These are phyloP conservation scores for Patiria miniata DNA, from an alignment of 35 echinoderm and acorn worm species.

Conservation along the genomic window DNA sequence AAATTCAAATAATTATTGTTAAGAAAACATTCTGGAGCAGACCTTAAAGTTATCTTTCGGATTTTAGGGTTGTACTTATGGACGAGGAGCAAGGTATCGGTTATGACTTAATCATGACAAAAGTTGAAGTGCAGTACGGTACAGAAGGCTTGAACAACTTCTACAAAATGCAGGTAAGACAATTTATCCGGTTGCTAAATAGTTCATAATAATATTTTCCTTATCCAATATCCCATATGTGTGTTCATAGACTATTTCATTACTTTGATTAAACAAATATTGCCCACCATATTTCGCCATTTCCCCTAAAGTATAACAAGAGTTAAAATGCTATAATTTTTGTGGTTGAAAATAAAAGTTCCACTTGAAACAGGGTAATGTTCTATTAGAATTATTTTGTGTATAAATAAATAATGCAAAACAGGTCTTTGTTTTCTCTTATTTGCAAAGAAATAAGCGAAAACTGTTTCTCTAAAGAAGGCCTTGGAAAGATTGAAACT, in stretches of 20 bases:
- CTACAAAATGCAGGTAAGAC: conserved; percentile 97
- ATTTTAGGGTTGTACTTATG: conserved; percentile 64
- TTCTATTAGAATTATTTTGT: too few species aligned
- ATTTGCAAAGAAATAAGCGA: too few species aligned
- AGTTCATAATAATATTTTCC: neutral
- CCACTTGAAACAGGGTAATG: neutral
- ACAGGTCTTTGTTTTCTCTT: too few species aligned
- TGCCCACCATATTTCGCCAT: neutral
- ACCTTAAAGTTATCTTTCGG: neutral
- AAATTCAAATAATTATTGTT: neutral
- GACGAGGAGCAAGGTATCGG: conserved; percentile 90
- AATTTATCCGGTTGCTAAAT: neutral
- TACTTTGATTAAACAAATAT: neutral
- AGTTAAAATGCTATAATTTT: neutral
- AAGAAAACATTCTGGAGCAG: neutral
- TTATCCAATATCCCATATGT: neutral
- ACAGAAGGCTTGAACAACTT: conserved; percentile 85
- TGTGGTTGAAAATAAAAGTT: neutral
- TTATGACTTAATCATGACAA: conserved; percentile 90
- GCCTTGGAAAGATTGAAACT: too few species aligned
- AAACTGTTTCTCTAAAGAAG: too few species aligned
- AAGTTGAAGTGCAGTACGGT: conserved; percentile 83
- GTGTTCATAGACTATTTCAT: neutral
- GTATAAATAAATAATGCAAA: too few species aligned
- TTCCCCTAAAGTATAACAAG: neutral